Percentiles rank a stretch among this genome's conserved stretches.
These are phyloP conservation scores for Aporrectodea caliginosa DNA, from an alignment of 1,140 invertebrate genomes.

Conservation along the genomic window DNA sequence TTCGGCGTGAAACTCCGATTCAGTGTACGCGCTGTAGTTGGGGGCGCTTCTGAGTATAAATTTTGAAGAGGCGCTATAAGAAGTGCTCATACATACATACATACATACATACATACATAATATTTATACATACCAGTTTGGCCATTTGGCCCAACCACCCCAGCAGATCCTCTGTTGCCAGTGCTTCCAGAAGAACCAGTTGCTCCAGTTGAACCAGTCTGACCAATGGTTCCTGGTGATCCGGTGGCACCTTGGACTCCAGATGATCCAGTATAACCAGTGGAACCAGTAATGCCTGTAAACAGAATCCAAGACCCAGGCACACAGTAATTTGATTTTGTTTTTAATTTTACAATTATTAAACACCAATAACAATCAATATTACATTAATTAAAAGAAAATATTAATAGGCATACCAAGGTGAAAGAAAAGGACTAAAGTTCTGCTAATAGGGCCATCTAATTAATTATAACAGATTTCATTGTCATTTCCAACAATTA, in stretches of 20 bases:
- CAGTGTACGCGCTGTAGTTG: too few relatives aligned
- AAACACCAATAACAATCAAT: neutral
- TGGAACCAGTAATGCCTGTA: conserved; percentile 12
- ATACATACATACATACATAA: too few relatives aligned
- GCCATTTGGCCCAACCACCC: conserved; percentile 19
- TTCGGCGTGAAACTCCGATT: too few relatives aligned
- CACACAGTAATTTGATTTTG: neutral
- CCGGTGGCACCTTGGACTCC: conserved; percentile 23
- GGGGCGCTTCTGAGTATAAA: too few relatives aligned
- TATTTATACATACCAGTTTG: conserved; percentile 11
- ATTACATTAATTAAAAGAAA: neutral
- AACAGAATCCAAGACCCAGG: neutral
- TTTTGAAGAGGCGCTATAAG: too few relatives aligned
- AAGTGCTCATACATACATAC: too few relatives aligned
- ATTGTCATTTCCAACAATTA: too few relatives aligned
- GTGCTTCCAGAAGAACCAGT: conserved; percentile 16
- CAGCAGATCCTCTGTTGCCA: conserved; percentile 16
- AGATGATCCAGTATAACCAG: conserved; percentile 16
- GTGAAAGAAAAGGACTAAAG: neutral
- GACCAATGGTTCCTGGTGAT: neutral
- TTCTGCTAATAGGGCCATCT: neutral
- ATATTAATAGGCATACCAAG: neutral
- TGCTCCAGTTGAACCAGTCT: conserved; percentile 19
- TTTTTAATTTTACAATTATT: neutral
- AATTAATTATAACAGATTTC: too few relatives aligned